Evolutionary conservation across 2,113 vertebrate species (phyloP), one percentile per base, ranked within the genome.

Genomic region (Sphyrna mokarran): DNA sequence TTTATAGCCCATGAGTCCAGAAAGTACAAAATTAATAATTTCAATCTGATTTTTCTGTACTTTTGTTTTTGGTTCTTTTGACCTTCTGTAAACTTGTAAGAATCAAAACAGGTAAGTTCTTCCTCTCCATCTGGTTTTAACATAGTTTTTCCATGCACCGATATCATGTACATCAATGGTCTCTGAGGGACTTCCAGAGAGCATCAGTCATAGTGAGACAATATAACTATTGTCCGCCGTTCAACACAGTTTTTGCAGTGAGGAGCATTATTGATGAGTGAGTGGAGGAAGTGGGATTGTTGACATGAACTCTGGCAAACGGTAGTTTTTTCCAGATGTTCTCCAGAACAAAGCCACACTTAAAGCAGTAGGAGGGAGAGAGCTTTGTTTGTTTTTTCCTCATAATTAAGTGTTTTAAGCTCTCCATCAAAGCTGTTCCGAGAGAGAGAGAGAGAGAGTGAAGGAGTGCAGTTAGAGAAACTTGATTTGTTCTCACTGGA

Each of bases 271-370:
- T 83, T 18, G 78, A 83, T 83, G n/a, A 83, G 78, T 20, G 78
- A 83, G 78, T 40, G 78, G 78, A 83, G 78, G 78, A 83, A 83
- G 37, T 83, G 78, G 78, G 37, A 40, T 40, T 40, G 37, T 83
- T 40, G 37, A 83, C 37, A 83, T 40, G 16, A 40, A 40, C 78
- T 54, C 48, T 83, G 78, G 78, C 78, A 6, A 40, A 40, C 78
- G 78, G n/a, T 83, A 83, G 78, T 40, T 7, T 83, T 83, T 83
- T 83, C 78, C 78, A 83, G 78, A 83, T 83, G 78, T 83, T 63
- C 78, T 83, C 20, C 0, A 40, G 78, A 40, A 83, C 37, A 83
- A 83, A 83, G n/a, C 78, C 78, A 83, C 78, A 40, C 78, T 40
- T 40, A 40, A 40, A 18, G n/a, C n/a, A 18, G 14, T 40, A 40